Evolutionary conservation across 1,140 invertebrate genomes (phyloP).

Genomic region (Drosophila obscura): DNA sequence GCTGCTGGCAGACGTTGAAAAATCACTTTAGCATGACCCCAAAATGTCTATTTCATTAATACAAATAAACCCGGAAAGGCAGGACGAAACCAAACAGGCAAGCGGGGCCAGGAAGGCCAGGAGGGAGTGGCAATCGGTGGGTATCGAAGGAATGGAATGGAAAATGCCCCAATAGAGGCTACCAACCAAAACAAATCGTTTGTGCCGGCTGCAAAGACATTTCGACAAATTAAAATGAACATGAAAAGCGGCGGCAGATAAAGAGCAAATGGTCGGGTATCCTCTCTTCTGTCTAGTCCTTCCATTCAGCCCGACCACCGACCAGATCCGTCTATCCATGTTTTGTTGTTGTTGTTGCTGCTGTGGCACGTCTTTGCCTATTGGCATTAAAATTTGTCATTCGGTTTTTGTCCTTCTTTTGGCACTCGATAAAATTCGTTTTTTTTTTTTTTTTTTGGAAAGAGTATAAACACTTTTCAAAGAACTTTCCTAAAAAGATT

Average conservation of each 20-base stretch:
- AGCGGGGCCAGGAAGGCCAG: neutral
- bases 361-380: slow-evolving; percentile 63
- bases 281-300: neutral
- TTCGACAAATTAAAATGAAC: slow-evolving; percentile 80
- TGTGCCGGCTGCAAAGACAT: slow-evolving; percentile 72
- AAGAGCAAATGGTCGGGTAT: slow-evolving; percentile 48
- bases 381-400: slow-evolving; percentile 82
- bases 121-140: neutral
- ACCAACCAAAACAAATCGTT: slow-evolving; percentile 73
- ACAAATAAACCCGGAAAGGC: slow-evolving; percentile 73
- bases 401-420: slow-evolving; percentile 54
- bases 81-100: slow-evolving; percentile 5
- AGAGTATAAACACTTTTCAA: neutral
- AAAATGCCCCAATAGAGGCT: slow-evolving; percentile 36
- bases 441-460: neutral
- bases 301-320: neutral
- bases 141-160: slow-evolving; percentile 3
- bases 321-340: neutral
- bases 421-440: slow-evolving; percentile 19
- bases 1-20: slow-evolving; percentile 75
- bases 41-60: slow-evolving; percentile 83
- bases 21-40: slow-evolving; percentile 83
- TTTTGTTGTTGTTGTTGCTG: slow-evolving; percentile 5
- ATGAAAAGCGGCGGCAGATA: slow-evolving; percentile 72
- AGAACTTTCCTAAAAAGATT: neutral